A percentile compares a stretch with the other conserved stretches of the same genome.
Evolutionary conservation across 2,797 vertebrate species (phyloP).

Genomic region (Anableps anableps): DNA sequence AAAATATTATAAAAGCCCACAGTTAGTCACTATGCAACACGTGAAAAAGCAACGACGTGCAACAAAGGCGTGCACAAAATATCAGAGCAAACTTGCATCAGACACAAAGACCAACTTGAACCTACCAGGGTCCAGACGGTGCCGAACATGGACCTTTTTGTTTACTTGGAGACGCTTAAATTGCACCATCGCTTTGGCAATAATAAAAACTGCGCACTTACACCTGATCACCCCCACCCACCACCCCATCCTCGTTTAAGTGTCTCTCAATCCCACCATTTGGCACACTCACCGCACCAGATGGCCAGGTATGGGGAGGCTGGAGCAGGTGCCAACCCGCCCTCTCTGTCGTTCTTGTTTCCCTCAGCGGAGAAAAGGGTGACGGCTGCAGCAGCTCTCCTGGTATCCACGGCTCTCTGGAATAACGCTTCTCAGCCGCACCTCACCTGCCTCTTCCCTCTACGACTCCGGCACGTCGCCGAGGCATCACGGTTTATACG

Average conservation of each 20-base stretch:
- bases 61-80: conserved; percentile 32
- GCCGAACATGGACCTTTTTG: conserved; percentile 29
- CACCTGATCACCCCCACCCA: conserved; percentile 52
- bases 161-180: conserved; percentile 36
- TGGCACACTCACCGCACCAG: conserved; percentile 78
- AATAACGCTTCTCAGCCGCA: conserved; percentile 71
- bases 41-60: conserved; percentile 51
- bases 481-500: conserved; percentile 70
- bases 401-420: conserved; percentile 53
- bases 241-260: conserved; percentile 21
- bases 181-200: conserved; percentile 62
- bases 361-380: conserved; percentile 47
- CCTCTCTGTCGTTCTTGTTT: conserved; percentile 54
- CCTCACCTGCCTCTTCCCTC: conserved; percentile 80
- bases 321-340: conserved; percentile 70
- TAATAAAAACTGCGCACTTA: conserved; percentile 60
- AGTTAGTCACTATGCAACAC: conserved; percentile 57
- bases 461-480: conserved; percentile 67
- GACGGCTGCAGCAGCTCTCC: conserved; percentile 43
- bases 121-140: conserved; percentile 55
- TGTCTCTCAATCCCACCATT: conserved; percentile 55
- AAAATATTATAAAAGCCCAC: neutral
- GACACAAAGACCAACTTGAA: conserved; percentile 71
- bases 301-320: conserved; percentile 74
- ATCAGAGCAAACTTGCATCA: conserved; percentile 55